Conservation (phyloP, 1,140 invertebrate genomes). For the Drosophila suzukii region DNA sequence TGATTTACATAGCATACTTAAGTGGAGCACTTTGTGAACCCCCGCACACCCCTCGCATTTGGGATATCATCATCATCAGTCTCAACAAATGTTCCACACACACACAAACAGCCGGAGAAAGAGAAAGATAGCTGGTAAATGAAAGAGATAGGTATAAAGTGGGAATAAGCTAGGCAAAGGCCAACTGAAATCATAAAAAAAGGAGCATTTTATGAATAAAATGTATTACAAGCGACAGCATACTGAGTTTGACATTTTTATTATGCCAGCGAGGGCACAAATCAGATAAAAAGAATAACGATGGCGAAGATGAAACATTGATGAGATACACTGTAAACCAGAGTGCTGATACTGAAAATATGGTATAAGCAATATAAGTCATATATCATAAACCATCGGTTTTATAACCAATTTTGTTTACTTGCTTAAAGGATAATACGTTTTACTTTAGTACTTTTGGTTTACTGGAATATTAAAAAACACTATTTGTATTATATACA, state of each 20-base stretch:
- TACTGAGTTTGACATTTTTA: conserved; percentile 82
- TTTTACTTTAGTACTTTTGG: neutral
- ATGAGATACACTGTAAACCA: conserved; percentile 10
- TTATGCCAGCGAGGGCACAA: conserved; percentile 55
- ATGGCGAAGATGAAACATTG: conserved; percentile 13
- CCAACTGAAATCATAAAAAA: conserved; percentile 49
- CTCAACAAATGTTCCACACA: conserved; percentile 65
- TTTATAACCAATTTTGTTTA: neutral
- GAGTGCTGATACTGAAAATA: neutral
- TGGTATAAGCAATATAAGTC: neutral
- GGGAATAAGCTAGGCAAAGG: conserved; percentile 20
- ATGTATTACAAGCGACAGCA: conserved; percentile 79
- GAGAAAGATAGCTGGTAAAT: conserved; percentile 40
- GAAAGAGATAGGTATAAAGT: neutral
- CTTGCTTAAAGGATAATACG: neutral
- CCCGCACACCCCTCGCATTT: neutral
- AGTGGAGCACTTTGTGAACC: conserved; percentile 79
- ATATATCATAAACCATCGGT: neutral
- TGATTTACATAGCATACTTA: conserved; percentile 83
- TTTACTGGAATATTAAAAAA: neutral
- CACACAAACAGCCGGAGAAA: conserved; percentile 23
- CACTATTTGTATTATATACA: neutral
- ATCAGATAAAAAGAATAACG: conserved; percentile 34
- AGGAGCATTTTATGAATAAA: conserved; percentile 78
- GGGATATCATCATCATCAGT: conserved; percentile 68